These are phyloP conservation scores for Phallusia fumigata DNA, from an alignment of 23 tunicate genomes.

Conservation along the genomic window DNA sequence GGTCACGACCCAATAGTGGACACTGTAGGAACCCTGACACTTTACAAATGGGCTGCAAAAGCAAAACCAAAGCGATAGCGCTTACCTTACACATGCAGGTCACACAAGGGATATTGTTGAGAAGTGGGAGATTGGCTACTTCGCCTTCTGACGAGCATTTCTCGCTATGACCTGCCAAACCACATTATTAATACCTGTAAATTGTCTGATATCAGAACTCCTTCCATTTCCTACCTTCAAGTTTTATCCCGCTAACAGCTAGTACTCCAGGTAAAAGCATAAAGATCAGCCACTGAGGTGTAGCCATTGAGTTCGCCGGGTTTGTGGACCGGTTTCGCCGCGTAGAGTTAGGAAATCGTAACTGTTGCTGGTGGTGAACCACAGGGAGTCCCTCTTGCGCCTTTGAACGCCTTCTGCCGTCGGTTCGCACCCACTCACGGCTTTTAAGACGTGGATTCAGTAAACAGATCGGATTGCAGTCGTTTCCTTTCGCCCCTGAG, in stretches of 20 bases:
- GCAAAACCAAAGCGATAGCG: no score
- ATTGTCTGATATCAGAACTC: neutral
- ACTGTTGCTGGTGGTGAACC: neutral
- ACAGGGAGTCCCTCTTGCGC: neutral
- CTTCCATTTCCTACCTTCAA: neutral
- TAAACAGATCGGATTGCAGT: conserved; percentile 7
- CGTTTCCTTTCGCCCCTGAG: neutral
- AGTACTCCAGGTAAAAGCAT: neutral
- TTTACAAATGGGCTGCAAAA: no score
- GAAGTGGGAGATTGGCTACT: neutral
- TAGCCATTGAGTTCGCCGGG: neutral
- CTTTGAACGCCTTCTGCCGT: neutral
- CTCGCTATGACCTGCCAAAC: neutral
- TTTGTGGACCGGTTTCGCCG: neutral
- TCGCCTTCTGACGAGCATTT: neutral
- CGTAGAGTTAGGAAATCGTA: neutral
- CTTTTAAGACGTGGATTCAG: conserved; percentile 10
- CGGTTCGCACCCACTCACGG: neutral
- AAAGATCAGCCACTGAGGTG: neutral
- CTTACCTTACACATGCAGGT: conserved; percentile 13
- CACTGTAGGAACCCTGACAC: no score
- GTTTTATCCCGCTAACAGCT: neutral
- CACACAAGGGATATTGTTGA: neutral
- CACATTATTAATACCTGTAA: no score
- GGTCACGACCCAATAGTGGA: no score